Percentiles rank a stretch among this genome's conserved stretches.
phyloP scores from a whole-genome alignment of 2,113 vertebrate species.

The Piprites chloris region DNA sequence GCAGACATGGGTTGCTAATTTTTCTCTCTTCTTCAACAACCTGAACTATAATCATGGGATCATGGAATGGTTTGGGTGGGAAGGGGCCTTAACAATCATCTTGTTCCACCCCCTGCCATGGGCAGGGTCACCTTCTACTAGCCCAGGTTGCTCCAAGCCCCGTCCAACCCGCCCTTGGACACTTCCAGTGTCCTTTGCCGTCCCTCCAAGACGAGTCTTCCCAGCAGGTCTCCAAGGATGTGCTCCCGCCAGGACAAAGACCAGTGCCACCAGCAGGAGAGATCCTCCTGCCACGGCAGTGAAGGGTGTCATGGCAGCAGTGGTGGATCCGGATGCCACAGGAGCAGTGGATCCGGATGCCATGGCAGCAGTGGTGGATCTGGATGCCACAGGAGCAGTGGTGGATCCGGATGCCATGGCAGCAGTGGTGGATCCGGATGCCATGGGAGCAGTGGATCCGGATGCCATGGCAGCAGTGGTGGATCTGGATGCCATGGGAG shows the following conservation, averaged over 20 bases:
- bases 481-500: not conserved
- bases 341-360: not conserved
- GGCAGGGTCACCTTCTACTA: too few relatives aligned
- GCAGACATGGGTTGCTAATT: accelerated
- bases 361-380: accelerated
- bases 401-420: accelerated
- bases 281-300: not conserved
- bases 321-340: not conserved
- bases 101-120: not conserved
- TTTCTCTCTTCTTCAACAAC: not conserved
- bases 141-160: not conserved
- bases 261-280: not conserved
- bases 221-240: slow-evolving; percentile 11
- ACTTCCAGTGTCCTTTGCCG: accelerated
- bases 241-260: slow-evolving; percentile 42
- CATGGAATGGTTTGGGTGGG: not conserved
- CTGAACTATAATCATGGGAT: not conserved
- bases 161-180: accelerated
- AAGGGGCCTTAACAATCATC: not conserved
- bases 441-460: not conserved
- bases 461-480: accelerated
- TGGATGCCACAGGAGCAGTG: accelerated
- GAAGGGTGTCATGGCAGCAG: not conserved
- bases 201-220: not conserved
- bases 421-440: not conserved